A percentile compares a stretch with the other conserved stretches of the same genome.
phyloP scores from a whole-genome alignment of 2,113 vertebrate genomes.

The Monopterus albus region DNA sequence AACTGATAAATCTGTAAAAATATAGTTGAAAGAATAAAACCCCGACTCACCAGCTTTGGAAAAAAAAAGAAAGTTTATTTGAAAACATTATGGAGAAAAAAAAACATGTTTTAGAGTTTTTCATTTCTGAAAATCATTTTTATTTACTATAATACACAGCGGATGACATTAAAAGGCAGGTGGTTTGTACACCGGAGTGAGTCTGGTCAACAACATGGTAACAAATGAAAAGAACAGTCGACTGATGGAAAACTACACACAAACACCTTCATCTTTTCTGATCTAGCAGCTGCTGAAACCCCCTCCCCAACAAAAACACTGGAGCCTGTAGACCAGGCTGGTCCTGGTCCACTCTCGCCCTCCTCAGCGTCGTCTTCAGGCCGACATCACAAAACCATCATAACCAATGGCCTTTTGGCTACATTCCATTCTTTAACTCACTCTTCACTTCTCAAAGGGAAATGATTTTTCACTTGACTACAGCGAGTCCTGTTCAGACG shows the following conservation, averaged over 20 bases:
- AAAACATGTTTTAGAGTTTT: constrained; percentile 58
- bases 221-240: neutral
- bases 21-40: neutral
- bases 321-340: neutral
- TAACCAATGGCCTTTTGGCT: constrained; percentile 27
- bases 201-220: constrained; percentile 67
- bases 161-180: constrained; percentile 85
- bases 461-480: neutral
- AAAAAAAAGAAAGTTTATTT: constrained; percentile 77
- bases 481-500: constrained; percentile 14
- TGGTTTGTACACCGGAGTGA: constrained; percentile 83
- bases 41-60: neutral
- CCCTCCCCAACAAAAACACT: neutral
- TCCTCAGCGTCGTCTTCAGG: constrained; percentile 33
- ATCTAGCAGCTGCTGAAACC: constrained; percentile 82
- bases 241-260: constrained; percentile 77
- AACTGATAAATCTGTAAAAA: too few relatives aligned
- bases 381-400: constrained; percentile 9
- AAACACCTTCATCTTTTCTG: constrained; percentile 76
- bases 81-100: constrained; percentile 62
- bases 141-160: constrained; percentile 94
- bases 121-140: constrained; percentile 93
- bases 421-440: constrained; percentile 15
- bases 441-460: constrained; percentile 7
- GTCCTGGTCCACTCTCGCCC: neutral